A percentile compares a stretch with the other conserved stretches of the same genome.
Conservation (phyloP, 2,888 invertebrate species). For the Hypomecis atomaria region DNA sequence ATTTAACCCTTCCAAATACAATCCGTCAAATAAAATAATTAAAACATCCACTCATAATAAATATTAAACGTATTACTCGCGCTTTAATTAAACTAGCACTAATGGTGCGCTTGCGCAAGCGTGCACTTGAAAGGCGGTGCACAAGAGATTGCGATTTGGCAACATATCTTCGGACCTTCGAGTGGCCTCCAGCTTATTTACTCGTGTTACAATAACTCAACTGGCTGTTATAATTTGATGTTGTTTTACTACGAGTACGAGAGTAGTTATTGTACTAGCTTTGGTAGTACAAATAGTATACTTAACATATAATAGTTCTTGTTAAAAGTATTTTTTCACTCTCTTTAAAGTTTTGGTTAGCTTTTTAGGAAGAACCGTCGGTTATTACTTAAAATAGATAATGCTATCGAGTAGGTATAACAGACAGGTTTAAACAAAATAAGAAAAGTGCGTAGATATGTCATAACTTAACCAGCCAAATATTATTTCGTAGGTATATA, state of each 20-base stretch:
- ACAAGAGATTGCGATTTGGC: conserved; percentile 63
- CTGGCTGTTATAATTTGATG: conserved; percentile 20
- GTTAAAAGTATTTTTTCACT: too few relatives aligned
- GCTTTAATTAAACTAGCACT: conserved; percentile 29
- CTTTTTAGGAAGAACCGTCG: too few relatives aligned
- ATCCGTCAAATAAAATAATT: neutral
- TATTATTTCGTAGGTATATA: too few relatives aligned
- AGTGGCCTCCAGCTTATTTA: conserved; percentile 48
- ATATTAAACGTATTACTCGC: neutral
- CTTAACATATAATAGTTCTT: too few relatives aligned
- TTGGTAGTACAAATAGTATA: too few relatives aligned
- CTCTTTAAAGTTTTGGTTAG: too few relatives aligned
- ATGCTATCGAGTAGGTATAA: too few relatives aligned
- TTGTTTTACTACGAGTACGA: neutral
- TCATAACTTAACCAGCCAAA: too few relatives aligned
- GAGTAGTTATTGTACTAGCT: neutral
- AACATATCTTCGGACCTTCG: conserved; percentile 63
- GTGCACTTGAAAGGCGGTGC: conserved; percentile 50
- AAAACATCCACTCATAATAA: conserved; percentile 8
- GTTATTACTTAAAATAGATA: too few relatives aligned
- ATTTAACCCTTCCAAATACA: too few relatives aligned
- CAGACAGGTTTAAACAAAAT: too few relatives aligned
- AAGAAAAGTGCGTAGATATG: too few relatives aligned
- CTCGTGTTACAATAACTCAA: conserved; percentile 32
- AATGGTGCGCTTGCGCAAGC: conserved; percentile 43